Evolutionary conservation across 2,888 invertebrate species (phyloP).

Genomic region (Xiphydria camelus): DNA sequence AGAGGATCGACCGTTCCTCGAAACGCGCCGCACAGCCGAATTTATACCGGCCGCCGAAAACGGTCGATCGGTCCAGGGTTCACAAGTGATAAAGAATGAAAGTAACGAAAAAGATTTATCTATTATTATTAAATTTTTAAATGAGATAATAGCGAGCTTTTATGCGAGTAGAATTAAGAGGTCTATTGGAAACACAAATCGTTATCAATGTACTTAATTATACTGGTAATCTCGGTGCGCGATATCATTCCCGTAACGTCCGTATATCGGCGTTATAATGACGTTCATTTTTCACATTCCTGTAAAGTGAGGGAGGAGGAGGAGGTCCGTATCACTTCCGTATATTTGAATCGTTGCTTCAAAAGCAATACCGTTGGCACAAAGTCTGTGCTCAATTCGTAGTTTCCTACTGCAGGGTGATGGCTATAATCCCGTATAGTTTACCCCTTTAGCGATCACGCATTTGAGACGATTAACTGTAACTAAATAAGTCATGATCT

Average conservation of each 20-base stretch:
- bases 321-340: too few species aligned
- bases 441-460: too few species aligned
- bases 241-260: too few species aligned
- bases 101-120: constrained; percentile 26
- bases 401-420: neutral
- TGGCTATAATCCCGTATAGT: too few species aligned
- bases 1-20: constrained; percentile 23
- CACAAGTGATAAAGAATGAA: constrained; percentile 41
- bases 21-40: constrained; percentile 16
- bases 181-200: constrained; percentile 15
- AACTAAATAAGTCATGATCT: too few species aligned
- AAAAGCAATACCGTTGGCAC: constrained; percentile 2
- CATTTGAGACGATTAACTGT: too few species aligned
- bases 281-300: too few species aligned
- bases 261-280: too few species aligned
- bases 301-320: too few species aligned
- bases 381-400: constrained; percentile 3
- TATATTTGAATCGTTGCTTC: too few species aligned
- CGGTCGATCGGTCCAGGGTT: constrained; percentile 34
- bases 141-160: constrained; percentile 34
- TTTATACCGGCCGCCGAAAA: constrained; percentile 12
- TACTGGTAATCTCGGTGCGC: constrained; percentile 1
- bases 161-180: too few species aligned
- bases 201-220: constrained; percentile 28
- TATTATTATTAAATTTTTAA: constrained; percentile 17